Base-by-base conservation (phyloP, 2,797 vertebrate genomes). In the Sus cebifrons region DNA sequence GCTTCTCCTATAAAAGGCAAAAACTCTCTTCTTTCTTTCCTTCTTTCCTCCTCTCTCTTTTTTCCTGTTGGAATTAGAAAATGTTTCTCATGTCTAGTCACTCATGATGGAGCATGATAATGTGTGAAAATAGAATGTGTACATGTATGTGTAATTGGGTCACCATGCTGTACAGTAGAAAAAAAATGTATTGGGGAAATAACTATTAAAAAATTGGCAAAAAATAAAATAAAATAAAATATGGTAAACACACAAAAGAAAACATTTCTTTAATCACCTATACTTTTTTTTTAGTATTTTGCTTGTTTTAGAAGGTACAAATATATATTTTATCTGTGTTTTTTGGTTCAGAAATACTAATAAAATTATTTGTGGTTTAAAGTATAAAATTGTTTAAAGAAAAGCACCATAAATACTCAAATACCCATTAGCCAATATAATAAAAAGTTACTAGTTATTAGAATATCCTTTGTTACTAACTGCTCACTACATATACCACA, bases 261-360 rank as follows among this genome's bases (percentile, higher is more conserved):
- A 58, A 5, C 52, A 75, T 87, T 74, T 32, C 27, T 60, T 79
- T 73, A 77, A 82, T 67, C 5, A 67, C 15, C 8, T 10, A 79
- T 73, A 40, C 23, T 89, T 83, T 83, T 54, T 79, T 73, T 36
- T 96, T 96, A 65, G 3, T 67, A 49, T 89, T 86, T 89, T 95
- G 25, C 54, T 82, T 86, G 20, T 79, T 79, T 81, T 81, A 23
- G 12, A 91, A 92, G 27, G 32, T 70, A 36, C 27, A 82, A 44
- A 36, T 67, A 29, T 32, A 62, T 23, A 5, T 44, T 84, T 44
- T 70, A 62, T 77, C 70, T 83, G 44, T 12, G 29, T 65, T 32
- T 92, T 92, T 81, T 40, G 8, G 29, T 67, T 86, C 70, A 95
- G 40, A 16, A 6, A 89, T 74, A 56, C 15, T 64, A 62, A 90